phyloP scores from a whole-genome alignment of 2,113 vertebrate genomes.

The Sula dactylatra region DNA sequence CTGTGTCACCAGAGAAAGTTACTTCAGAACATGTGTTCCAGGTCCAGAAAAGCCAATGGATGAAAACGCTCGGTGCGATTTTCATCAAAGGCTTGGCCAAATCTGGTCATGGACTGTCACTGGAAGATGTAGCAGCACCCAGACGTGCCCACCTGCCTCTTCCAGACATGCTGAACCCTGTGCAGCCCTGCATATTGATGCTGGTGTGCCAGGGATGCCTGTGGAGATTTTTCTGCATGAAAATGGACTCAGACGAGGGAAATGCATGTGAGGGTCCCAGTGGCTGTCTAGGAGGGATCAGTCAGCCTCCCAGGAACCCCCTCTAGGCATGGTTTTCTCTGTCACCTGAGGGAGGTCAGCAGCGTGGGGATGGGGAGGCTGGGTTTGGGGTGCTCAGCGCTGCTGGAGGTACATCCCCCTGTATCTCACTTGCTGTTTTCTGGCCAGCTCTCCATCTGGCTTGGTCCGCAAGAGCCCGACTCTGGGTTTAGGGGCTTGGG shows the following conservation, averaged over 20 bases:
- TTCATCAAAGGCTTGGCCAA: background rate
- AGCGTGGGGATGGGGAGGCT: background rate
- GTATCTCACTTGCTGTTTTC: background rate
- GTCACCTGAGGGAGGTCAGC: background rate
- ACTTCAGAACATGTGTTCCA: background rate
- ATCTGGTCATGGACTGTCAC: background rate
- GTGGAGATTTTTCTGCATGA: background rate
- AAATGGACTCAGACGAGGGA: background rate
- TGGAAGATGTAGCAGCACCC: background rate
- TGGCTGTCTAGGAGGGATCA: background rate
- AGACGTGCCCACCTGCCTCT: background rate
- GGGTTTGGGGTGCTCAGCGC: background rate
- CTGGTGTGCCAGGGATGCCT: background rate
- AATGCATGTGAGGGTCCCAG: background rate
- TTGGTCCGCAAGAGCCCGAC: background rate
- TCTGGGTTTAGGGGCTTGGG: rapidly evolving
- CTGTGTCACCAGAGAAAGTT: background rate
- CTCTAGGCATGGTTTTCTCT: background rate
- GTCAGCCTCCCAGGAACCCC: no score
- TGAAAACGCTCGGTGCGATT: background rate
- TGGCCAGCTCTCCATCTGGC: background rate
- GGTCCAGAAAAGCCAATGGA: background rate
- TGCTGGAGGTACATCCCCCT: rapidly evolving
- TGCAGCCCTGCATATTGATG: no score
- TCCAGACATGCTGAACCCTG: background rate